A percentile compares a stretch with the other conserved stretches of the same genome.
phyloP scores from a whole-genome alignment of 2,888 invertebrate genomes.

The Eupithecia inturbata region DNA sequence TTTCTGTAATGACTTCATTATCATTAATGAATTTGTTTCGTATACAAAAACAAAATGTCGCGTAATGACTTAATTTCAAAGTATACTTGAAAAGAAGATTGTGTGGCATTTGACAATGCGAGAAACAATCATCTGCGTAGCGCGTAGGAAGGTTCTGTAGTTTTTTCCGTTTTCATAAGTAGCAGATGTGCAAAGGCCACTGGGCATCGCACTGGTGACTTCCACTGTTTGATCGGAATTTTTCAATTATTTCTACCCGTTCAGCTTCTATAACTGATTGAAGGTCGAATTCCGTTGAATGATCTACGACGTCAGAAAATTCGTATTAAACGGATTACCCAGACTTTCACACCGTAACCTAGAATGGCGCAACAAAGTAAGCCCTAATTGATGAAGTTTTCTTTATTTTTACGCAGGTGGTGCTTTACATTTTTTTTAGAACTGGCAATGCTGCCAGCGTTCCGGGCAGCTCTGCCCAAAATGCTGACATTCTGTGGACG shows the following conservation, averaged over 20 bases:
- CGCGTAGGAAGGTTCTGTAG: constrained; percentile 28
- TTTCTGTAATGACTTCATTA: background rate
- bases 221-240: constrained; percentile 59
- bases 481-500: too few relatives aligned
- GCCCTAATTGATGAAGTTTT: background rate
- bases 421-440: background rate
- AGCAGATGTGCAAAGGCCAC: constrained; percentile 77
- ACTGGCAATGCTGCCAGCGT: too few relatives aligned
- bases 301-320: constrained; percentile 12
- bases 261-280: constrained; percentile 30
- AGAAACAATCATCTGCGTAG: constrained; percentile 54
- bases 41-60: constrained; percentile 28
- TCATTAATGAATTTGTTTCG: constrained; percentile 1
- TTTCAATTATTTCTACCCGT: constrained; percentile 64
- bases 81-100: constrained; percentile 38
- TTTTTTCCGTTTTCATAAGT: constrained; percentile 64
- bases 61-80: constrained; percentile 54
- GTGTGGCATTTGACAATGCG: constrained; percentile 57
- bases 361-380: background rate
- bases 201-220: constrained; percentile 48
- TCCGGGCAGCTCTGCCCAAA: too few relatives aligned
- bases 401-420: background rate
- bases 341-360: background rate
- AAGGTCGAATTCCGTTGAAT: constrained; percentile 27
- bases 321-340: constrained; percentile 14